These are phyloP conservation scores for Vidua chalybeata DNA, from an alignment of 2,113 vertebrate genomes.

Conservation along the genomic window DNA sequence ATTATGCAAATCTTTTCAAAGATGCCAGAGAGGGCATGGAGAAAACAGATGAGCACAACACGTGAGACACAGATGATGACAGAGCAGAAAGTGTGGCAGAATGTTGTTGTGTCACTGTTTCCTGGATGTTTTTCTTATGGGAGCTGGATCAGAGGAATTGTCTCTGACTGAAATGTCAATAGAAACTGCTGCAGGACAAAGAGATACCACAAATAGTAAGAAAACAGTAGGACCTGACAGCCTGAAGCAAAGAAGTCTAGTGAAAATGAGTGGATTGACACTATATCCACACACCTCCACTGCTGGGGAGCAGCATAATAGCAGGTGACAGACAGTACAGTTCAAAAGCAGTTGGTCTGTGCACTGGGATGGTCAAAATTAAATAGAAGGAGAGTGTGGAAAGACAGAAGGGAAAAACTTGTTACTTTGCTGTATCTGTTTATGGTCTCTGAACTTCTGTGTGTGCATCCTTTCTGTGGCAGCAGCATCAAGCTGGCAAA, in stretches of 20 bases:
- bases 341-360: neutral
- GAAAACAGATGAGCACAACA: neutral
- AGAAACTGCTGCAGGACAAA: neutral
- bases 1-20: neutral
- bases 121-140: neutral
- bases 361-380: neutral
- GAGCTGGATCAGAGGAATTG: neutral
- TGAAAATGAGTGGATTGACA: neutral
- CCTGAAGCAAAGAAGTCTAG: neutral
- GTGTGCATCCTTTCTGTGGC: neutral
- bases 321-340: neutral
- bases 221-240: neutral
- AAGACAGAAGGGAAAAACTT: neutral
- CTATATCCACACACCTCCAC: neutral
- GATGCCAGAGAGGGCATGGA: neutral
- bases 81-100: neutral
- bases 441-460: neutral
- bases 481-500: neutral
- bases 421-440: fast-evolving
- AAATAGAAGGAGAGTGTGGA: neutral
- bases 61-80: neutral
- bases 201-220: neutral
- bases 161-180: neutral
- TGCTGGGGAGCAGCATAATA: neutral
- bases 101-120: neutral